Conservation (phyloP, 2,888 invertebrate species). For the Netelia virgata region DNA sequence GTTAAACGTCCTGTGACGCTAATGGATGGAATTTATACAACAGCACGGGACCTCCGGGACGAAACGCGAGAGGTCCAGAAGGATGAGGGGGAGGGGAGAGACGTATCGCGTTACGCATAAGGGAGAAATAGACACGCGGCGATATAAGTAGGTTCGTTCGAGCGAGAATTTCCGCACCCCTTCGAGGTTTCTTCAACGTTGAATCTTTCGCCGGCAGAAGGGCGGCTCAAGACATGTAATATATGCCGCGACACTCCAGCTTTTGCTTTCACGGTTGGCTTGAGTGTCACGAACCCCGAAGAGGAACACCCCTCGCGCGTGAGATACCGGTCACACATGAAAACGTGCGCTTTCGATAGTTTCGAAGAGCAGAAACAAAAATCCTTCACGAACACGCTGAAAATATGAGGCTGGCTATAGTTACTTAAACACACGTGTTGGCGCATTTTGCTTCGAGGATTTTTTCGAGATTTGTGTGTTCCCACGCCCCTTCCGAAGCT, state of each 20-base stretch:
- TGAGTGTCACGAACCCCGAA: conserved; percentile 65
- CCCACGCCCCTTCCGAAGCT: conserved; percentile 48
- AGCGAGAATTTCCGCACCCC: conserved; percentile 62
- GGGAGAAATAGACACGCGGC: conserved; percentile 22
- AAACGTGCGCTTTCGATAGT: conserved; percentile 10
- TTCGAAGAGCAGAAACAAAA: conserved; percentile 51
- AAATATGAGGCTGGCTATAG: conserved; percentile 39
- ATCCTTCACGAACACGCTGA: conserved; percentile 23
- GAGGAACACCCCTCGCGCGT: conserved; percentile 31
- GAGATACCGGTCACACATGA: conserved; percentile 21
- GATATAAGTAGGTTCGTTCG: conserved; percentile 21
- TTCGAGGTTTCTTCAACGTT: conserved; percentile 54
- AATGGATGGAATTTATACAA: conserved; percentile 15
- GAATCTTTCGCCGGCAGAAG: conserved; percentile 20
- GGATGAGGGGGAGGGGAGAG: conserved; percentile 1
- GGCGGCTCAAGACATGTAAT: conserved; percentile 42
- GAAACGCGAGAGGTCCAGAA: conserved; percentile 13
- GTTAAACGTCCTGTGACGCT: background rate
- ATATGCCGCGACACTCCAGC: conserved; percentile 50
- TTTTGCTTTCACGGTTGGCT: conserved; percentile 59
- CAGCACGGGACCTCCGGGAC: conserved; percentile 23
- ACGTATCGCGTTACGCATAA: conserved; percentile 53
- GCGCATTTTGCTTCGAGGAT: conserved; percentile 39
- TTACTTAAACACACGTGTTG: conserved; percentile 56
- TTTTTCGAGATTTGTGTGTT: conserved; percentile 31